Evolutionary conservation across 2,797 vertebrate species (phyloP).

Genomic region (Micrastur ruficollis): DNA sequence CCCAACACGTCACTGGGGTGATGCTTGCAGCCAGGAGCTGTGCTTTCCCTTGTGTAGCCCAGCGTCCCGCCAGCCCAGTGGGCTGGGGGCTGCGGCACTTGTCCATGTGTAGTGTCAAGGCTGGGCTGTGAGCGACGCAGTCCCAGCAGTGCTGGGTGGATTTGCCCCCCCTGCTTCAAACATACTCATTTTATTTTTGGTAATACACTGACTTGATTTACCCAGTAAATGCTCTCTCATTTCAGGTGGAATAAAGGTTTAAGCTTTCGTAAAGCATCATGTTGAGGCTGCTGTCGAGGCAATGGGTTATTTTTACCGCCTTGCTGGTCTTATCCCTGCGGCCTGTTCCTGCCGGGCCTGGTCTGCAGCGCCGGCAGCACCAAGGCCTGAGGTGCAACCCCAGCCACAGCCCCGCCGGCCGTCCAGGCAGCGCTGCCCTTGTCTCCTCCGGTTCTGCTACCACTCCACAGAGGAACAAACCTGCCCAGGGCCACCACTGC

Average conservation of each 20-base stretch:
- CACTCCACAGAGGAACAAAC: too few relatives aligned
- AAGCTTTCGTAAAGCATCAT: fast-evolving
- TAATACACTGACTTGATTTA: fast-evolving
- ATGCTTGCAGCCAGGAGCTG: not conserved
- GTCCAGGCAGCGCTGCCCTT: not conserved
- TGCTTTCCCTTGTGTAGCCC: not conserved
- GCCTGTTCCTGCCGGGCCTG: too few relatives aligned
- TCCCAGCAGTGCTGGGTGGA: not conserved
- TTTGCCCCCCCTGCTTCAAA: not conserved
- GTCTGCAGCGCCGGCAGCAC: fast-evolving
- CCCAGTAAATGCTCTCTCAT: not conserved
- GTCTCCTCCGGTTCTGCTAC: too few relatives aligned
- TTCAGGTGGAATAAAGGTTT: fast-evolving
- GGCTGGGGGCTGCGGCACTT: fast-evolving
- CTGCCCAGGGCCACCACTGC: not conserved
- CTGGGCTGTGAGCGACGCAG: fast-evolving
- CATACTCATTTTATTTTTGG: fast-evolving
- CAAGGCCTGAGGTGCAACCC: not conserved
- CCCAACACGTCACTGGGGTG: fast-evolving
- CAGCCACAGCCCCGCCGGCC: not conserved
- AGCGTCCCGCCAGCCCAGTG: fast-evolving
- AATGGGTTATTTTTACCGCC: fast-evolving
- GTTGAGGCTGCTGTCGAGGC: fast-evolving
- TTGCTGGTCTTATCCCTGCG: not conserved
- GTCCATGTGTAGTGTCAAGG: fast-evolving